Base-by-base conservation (phyloP, 64 coral and sea anemone species). In the Porites australiensis region DNA sequence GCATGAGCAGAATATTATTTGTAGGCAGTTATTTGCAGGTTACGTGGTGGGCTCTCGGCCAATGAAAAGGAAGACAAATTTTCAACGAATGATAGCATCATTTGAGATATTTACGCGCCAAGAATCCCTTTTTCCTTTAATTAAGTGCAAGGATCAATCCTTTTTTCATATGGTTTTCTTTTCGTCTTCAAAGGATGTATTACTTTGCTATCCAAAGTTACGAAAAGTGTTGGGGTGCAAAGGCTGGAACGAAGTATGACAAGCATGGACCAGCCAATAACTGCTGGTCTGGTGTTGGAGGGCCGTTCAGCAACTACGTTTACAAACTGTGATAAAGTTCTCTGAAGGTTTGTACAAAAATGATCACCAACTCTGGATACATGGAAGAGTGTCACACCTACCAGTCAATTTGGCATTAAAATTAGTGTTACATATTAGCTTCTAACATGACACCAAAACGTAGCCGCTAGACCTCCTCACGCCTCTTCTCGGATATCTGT, bases 181-280 rank as follows among this genome's bases (percentile, higher is more conserved):
- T 2, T 27, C 20, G 8, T 59, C 3, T 18, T 81, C 21, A 7
- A 47, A 82, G 79, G 58, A 10, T 51, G 19, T 48, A 63, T 46
- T 84, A 84, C 63, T 84, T 84, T 50, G 62, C 81, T 6, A 67
- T 84, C 51, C 81, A 84, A 10, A 69, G 68, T 69, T 84, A 84
- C 44, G 81, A 61, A 51, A 61, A 84, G 45, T 84, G 81, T 13
- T 84, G 44, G 16, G 81, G 81, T 84, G 81, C 58, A 50, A 8
- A 44, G 12, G 62, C 6, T 44, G 44, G 45, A 10, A 45, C 81
- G 10, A 1, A 50, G 3, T 84, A 84, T 20, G 45, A 68, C 19
- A 64, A 64, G 22, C 63, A 68, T 63, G 81, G 81, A 5, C 3
- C 2, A 46, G 81, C 81, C 13, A 11, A 3, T 47, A 68, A 67